Percentiles rank a stretch among this genome's conserved stretches.
These are phyloP conservation scores for Catocala nupta DNA, from an alignment of 2,888 invertebrate species.

Conservation along the genomic window DNA sequence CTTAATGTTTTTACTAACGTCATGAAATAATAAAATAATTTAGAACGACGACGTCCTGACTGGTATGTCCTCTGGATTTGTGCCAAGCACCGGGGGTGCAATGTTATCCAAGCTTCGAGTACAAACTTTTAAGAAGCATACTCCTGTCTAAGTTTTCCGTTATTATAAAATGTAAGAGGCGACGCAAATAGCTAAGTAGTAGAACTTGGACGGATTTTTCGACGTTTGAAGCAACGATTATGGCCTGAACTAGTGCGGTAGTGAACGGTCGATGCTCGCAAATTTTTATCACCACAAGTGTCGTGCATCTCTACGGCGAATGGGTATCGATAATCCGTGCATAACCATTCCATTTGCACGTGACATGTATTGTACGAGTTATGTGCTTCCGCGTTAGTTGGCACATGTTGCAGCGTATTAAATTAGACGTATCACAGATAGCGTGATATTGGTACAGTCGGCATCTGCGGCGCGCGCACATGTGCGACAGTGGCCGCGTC, in stretches of 20 bases:
- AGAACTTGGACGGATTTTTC: constrained; percentile 62
- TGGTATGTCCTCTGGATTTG: constrained; percentile 62
- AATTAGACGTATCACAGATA: constrained; percentile 61
- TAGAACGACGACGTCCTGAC: constrained; percentile 64
- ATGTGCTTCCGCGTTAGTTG: constrained; percentile 51
- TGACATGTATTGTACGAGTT: constrained; percentile 41
- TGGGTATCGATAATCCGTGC: constrained; percentile 39
- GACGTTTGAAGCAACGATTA: constrained; percentile 66
- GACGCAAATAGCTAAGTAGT: constrained; percentile 55
- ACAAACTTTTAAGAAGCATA: constrained; percentile 71
- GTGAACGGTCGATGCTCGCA: constrained; percentile 58
- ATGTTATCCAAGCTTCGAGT: constrained; percentile 63
- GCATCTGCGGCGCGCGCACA: constrained; percentile 49
- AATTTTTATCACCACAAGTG: constrained; percentile 62
- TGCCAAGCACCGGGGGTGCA: constrained; percentile 68
- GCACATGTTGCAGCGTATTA: constrained; percentile 62
- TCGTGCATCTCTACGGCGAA: constrained; percentile 49
- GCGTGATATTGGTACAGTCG: constrained; percentile 56
- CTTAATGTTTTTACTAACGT: constrained; percentile 61
- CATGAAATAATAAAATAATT: constrained; percentile 77
- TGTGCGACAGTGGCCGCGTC: constrained; percentile 54
- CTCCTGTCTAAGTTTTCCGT: constrained; percentile 67
- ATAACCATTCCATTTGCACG: constrained; percentile 45
- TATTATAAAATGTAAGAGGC: constrained; percentile 70
- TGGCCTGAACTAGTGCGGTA: constrained; percentile 49